Percentiles rank a stretch among this genome's conserved stretches.
phyloP scores from a whole-genome alignment of 1,140 invertebrate genomes.

The Aphelinus atriplicis region DNA sequence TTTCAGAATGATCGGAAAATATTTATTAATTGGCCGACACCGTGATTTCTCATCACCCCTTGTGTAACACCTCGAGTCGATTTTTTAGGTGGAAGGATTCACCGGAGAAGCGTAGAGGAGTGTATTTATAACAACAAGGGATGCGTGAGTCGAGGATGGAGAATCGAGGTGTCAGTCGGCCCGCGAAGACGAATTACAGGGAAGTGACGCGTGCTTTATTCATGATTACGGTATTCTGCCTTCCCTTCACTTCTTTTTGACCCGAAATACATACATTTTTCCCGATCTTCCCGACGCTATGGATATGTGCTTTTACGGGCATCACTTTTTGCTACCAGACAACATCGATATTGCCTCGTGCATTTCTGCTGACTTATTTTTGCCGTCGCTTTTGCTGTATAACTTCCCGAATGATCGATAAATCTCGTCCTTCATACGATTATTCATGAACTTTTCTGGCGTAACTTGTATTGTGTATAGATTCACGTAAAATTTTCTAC shows the following conservation, averaged over 20 bases:
- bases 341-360: conserved; percentile 4
- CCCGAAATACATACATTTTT: conserved; percentile 23
- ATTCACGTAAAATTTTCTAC: too few species aligned
- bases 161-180: conserved; percentile 42
- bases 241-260: background rate
- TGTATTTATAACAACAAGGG: too few species aligned
- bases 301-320: conserved; percentile 16
- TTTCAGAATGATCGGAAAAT: too few species aligned
- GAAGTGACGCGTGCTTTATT: conserved; percentile 48
- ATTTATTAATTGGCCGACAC: too few species aligned
- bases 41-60: too few species aligned
- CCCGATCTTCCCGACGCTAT: background rate
- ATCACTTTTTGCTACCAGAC: background rate
- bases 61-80: too few species aligned
- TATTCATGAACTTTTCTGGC: conserved; percentile 23
- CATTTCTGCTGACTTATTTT: conserved; percentile 35
- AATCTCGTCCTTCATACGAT: conserved; percentile 21
- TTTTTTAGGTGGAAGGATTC: too few species aligned
- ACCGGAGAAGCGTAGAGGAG: too few species aligned
- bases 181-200: conserved; percentile 48
- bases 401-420: conserved; percentile 12
- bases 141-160: background rate
- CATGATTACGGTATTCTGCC: conserved; percentile 40
- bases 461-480: too few species aligned
- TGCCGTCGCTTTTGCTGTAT: conserved; percentile 21